These are phyloP conservation scores for Lochmaea capreae DNA, from an alignment of 2,888 invertebrate species.

Conservation along the genomic window DNA sequence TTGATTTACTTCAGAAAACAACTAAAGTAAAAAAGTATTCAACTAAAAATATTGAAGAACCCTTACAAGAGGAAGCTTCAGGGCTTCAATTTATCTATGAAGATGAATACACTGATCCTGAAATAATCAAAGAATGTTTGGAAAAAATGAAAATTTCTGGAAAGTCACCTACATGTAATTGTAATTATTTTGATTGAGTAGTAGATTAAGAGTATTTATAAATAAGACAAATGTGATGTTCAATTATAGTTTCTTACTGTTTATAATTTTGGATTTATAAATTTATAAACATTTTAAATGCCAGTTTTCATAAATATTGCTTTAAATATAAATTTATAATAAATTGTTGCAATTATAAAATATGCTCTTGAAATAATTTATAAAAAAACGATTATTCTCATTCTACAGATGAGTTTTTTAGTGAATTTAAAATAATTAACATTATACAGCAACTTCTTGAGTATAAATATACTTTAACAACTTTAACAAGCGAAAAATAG, in stretches of 20 bases:
- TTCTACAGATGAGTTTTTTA: too few relatives aligned
- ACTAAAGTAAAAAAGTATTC: constrained; percentile 46
- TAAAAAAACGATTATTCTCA: too few relatives aligned
- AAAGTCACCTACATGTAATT: constrained; percentile 49
- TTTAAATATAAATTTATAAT: not conserved
- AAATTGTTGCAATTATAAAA: not conserved
- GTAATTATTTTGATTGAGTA: constrained; percentile 46
- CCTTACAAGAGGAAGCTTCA: constrained; percentile 35
- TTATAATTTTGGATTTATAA: not conserved
- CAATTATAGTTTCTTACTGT: not conserved
- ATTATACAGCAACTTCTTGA: too few relatives aligned
- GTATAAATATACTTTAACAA: too few relatives aligned
- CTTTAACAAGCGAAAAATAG: too few relatives aligned
- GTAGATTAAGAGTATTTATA: not conserved
- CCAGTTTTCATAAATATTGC: not conserved
- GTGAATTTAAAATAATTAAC: too few relatives aligned
- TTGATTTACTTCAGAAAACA: constrained; percentile 52
- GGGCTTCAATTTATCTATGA: constrained; percentile 51
- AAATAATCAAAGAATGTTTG: constrained; percentile 48
- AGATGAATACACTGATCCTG: constrained; percentile 51
- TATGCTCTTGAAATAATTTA: not conserved
- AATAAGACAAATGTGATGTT: not conserved
- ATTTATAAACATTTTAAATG: not conserved
- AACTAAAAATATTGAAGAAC: constrained; percentile 43
- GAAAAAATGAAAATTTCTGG: constrained; percentile 46